Evolutionary conservation across 92 coral and sea anemone species (phyloP), one percentile per base, ranked within the genome.

Genomic region (Siderastrea siderea): DNA sequence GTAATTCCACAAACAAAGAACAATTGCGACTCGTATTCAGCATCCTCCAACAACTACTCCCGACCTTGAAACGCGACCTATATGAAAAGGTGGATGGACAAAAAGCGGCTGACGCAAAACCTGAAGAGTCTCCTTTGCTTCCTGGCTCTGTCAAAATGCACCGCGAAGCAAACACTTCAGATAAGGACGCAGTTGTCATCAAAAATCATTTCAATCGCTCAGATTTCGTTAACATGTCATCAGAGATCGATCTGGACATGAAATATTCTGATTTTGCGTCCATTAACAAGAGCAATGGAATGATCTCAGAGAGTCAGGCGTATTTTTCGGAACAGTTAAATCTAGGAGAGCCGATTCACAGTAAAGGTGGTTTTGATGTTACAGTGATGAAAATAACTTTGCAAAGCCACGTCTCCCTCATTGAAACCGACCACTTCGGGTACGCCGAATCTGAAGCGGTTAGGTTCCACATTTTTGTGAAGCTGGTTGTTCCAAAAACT

Each of bases 71-170:
- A 60, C 91, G 91, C 50, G 74, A 88, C 26, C 84, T 88, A 46
- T 88, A 88, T 17, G 82, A 88, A 81, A 73, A 80, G 13, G 60
- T 88, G 6, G 88, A 88, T 65, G 91, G 91, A 16, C 44, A 72
- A 57, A 54, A 50, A 47, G 15, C 44, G 46, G 26, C 62, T 1
- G 38, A 66, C 11, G 16, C 54, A 3, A 57, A 13, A 26, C 88
- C 91, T 13, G 91, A 88, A 65, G 59, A 88, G 4, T 82, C 91
- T 6, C 79, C 82, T 4, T 19, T 88, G 77, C 53, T 88, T 49
- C 91, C 91, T 17, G 88, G 69, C 52, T 60, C 88, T 15, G 87
- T 88, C 48, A 80, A 47, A 6, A 88, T 88, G 91, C 91, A 88
- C 77, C 80, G 91, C 19, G 72, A 88, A 71, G 91, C 88, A 26